A percentile compares a stretch with the other conserved stretches of the same genome.
phyloP scores from a whole-genome alignment of 2,113 vertebrate species.

The Caranx melampygus region DNA sequence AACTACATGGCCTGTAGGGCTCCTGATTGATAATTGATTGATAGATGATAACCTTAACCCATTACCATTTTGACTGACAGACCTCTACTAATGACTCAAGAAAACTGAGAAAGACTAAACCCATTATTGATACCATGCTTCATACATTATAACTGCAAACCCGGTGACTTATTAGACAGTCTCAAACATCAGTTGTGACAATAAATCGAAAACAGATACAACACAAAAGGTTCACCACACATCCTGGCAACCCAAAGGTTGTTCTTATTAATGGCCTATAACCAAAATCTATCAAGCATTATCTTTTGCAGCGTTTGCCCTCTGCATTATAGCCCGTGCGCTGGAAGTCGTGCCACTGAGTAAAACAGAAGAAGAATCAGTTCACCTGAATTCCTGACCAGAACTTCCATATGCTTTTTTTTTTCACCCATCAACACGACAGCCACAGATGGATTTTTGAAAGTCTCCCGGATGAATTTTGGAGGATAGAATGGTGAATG shows the following conservation, averaged over 20 bases:
- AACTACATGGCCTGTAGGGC: neutral
- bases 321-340: neutral
- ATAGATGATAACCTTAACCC: no score
- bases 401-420: neutral
- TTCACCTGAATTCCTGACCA: neutral
- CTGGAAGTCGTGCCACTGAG: neutral
- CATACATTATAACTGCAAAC: no score
- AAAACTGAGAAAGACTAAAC: no score
- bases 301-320: neutral
- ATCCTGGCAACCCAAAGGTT: neutral
- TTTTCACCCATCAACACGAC: neutral
- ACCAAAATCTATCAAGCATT: neutral
- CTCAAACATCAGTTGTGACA: no score
- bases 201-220: no score
- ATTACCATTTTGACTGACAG: no score
- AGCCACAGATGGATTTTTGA: neutral
- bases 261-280: neutral
- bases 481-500: slow-evolving; percentile 10
- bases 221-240: neutral
- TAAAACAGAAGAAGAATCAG: neutral
- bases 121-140: no score
- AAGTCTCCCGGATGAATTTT: slow-evolving; percentile 23
- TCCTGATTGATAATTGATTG: neutral
- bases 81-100: no score
- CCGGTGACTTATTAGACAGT: no score